Evolutionary conservation across 2,888 invertebrate species (phyloP), one percentile per base, ranked within the genome.

Genomic region (Thyatira batis): DNA sequence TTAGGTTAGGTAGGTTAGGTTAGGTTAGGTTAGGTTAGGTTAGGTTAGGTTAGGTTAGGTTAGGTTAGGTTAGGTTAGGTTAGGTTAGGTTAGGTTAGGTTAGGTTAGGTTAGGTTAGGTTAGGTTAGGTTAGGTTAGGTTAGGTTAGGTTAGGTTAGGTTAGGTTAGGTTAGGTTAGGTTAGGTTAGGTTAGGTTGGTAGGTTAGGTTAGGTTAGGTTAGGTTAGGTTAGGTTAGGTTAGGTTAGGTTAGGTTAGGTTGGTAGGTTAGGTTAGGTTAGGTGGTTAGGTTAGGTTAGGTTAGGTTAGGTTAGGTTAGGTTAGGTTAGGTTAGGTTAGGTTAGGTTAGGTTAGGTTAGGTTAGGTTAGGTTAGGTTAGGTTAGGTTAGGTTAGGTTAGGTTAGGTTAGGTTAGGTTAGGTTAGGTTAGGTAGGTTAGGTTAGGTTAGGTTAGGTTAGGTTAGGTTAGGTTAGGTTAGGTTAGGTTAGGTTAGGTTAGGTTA

Each of bases 121-220:
- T 53, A 45, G 53, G 53, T 50, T 52, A 50, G 53, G 54, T 48
- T 48, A 48, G 51, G 48, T 54, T 54, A 51, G 51, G 50, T 57
- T 57, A 53, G 53, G 57, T 55, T 56, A 51, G 53, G 53, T 53
- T 56, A 53, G 53, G 56, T 52, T 53, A 53, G 52, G 52, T 55
- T 52, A 52, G 55, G 55, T 52, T 55, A 45, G 45, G 51, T 45
- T 51, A 45, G 45, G 52, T 48, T 48, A 48, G 48, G 48, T 48
- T 46, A 52, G 49, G 46, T 48, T 52, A n/a, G n/a, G n/a, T n/a
- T n/a, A n/a, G n/a, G n/a, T n/a, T n/a, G n/a, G n/a, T 65, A 67
- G 67, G 67, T 70, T 70, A 64, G 69, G 69, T 68, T 68, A 67
- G 69, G 67, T 70, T n/a, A n/a, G n/a, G n/a, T n/a, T n/a, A n/a